phyloP scores from a whole-genome alignment of 2,797 vertebrate genomes.

The Buphagus erythrorhynchus region DNA sequence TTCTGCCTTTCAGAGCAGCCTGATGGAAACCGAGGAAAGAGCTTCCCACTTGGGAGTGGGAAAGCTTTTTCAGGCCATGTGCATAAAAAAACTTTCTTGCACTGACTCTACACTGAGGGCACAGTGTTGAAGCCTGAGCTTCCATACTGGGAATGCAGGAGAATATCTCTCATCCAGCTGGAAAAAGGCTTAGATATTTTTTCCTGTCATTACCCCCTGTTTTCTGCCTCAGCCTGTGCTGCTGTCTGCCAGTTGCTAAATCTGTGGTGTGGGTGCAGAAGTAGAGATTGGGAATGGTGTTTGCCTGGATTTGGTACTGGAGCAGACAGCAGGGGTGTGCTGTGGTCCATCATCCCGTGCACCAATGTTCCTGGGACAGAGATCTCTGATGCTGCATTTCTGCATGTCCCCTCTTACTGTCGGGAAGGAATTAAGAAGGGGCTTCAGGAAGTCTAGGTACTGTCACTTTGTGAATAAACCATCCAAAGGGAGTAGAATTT shows the following conservation, averaged over 20 bases:
- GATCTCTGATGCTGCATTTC: background rate
- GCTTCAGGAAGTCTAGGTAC: background rate
- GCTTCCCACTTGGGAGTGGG: background rate
- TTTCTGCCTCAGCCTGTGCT: background rate
- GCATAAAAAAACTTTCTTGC: background rate
- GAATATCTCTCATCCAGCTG: background rate
- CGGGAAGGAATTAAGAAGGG: background rate
- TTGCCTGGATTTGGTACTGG: background rate
- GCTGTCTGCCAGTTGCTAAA: background rate
- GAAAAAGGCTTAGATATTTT: background rate
- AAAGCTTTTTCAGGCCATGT: background rate
- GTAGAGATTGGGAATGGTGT: background rate
- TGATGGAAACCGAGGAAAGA: rapidly evolving
- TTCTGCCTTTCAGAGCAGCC: background rate
- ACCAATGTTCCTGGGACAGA: rapidly evolving
- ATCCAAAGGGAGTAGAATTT: background rate
- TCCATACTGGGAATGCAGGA: background rate
- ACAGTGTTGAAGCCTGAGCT: background rate
- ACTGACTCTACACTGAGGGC: background rate
- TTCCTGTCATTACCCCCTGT: background rate
- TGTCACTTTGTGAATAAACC: background rate
- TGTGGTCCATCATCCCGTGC: rapidly evolving
- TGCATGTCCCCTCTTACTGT: background rate
- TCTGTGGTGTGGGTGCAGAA: background rate
- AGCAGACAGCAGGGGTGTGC: background rate